These are phyloP conservation scores for Cheilosia impressa DNA, from an alignment of 2,888 invertebrate genomes.

Conservation along the genomic window DNA sequence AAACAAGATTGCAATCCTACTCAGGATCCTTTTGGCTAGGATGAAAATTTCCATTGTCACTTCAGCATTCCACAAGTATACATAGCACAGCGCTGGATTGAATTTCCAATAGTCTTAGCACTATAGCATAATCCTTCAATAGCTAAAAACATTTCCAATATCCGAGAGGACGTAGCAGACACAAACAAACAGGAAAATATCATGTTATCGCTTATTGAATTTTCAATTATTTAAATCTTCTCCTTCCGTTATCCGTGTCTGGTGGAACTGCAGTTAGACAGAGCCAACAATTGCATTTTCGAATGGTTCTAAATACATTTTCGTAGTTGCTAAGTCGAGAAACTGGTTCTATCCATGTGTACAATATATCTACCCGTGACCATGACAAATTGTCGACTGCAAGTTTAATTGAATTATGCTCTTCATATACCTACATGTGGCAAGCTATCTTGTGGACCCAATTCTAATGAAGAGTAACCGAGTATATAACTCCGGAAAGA, in stretches of 20 bases:
- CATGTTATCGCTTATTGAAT: conserved; percentile 60
- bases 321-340: conserved; percentile 5
- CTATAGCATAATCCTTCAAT: not conserved
- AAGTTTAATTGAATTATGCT: conserved; percentile 29
- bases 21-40: not conserved
- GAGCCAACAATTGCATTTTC: conserved; percentile 12
- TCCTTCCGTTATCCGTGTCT: conserved; percentile 5
- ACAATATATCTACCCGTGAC: not conserved
- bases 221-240: conserved; percentile 60
- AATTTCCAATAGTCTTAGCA: not conserved
- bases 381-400: conserved; percentile 40
- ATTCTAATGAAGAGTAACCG: too few relatives aligned
- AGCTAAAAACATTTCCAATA: conserved; percentile 10
- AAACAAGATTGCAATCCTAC: not conserved
- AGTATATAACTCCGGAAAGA: too few relatives aligned
- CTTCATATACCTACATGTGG: not conserved
- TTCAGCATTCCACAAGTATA: conserved; percentile 13
- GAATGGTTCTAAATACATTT: conserved; percentile 12
- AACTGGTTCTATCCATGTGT: not conserved
- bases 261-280: not conserved
- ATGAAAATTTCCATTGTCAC: conserved; percentile 36
- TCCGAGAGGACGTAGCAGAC: not conserved
- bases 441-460: too few relatives aligned
- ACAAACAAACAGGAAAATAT: conserved; percentile 32
- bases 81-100: not conserved